Conservation (phyloP, 2,797 vertebrate genomes). For the Gymnopithys bicolor region DNA sequence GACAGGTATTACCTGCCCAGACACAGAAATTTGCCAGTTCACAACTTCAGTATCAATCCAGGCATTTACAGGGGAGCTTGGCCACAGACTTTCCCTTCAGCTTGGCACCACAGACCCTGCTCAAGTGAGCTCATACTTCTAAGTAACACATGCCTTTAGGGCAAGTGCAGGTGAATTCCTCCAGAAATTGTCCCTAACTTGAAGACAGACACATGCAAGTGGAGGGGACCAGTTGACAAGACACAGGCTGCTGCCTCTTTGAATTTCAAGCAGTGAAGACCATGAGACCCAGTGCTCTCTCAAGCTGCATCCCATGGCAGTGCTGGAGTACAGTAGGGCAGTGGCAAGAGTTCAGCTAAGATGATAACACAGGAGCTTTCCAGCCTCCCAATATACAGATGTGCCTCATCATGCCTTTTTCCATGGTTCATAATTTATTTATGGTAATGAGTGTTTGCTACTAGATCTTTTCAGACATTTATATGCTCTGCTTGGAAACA, state of each 20-base stretch:
- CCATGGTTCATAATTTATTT: background rate
- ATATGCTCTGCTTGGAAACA: background rate
- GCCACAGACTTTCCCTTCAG: rapidly evolving
- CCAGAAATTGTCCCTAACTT: background rate
- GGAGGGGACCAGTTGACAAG: background rate
- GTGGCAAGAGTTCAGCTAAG: background rate
- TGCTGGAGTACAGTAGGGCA: rapidly evolving
- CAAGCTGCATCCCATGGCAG: background rate
- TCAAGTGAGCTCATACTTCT: rapidly evolving
- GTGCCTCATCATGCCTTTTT: background rate
- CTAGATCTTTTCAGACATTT: background rate
- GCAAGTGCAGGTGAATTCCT: rapidly evolving
- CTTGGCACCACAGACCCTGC: rapidly evolving
- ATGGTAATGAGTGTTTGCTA: background rate
- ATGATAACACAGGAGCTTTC: background rate
- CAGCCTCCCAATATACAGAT: background rate
- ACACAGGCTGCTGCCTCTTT: background rate
- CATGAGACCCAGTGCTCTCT: background rate
- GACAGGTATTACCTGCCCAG: background rate
- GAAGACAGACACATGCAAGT: rapidly evolving
- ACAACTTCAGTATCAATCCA: background rate
- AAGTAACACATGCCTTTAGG: rapidly evolving
- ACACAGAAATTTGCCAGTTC: background rate
- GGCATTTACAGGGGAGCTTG: background rate
- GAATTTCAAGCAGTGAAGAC: rapidly evolving